Evolutionary conservation across 2,888 invertebrate genomes (phyloP), one percentile per base, ranked within the genome.

Genomic region (Entomobrya proxima): DNA sequence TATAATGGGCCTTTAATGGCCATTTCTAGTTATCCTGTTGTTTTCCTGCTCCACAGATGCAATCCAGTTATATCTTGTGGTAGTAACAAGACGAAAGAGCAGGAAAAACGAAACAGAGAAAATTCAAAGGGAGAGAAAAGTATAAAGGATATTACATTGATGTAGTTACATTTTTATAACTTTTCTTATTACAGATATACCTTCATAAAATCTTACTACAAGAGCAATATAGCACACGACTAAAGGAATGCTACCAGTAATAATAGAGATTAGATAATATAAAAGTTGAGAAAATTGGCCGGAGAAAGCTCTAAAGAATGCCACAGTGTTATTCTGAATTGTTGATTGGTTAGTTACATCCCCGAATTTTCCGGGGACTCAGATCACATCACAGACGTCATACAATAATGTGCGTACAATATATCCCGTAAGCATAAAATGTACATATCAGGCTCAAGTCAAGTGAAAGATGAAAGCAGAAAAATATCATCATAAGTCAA

Each of bases 11-110:
- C 78, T 85, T 85, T 85, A 85, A 85, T 85, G 84, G 84, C 78
- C 78, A 78, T 85, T 85, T 72, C 78, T 78, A 85, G 78, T 85
- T 85, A 85, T 85, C 84, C 84, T 85, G 78, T 85, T 84, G 74
- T 74, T 69, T 74, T 74, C 35, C 35, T 15, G 7, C 44, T 74
- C 74, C 11, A 35, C 50, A 35, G 21, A 52, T 74, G 74, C 74
- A 50, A 50, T 74, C 27, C 52, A 74, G 52, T 74, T 21, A n/a
- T 30, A 30, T 61, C 5, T n/a, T 13, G 1, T 67, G 37, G 24
- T 50, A 11, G 18, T 35, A 11, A 80, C 69, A 80, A 80, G 35
- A 9, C 18, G 50, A 69, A 35, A 69, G 35, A 37, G 18, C 47
- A 40, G n/a, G 69, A 13, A 69, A 40, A 58, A 24, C 40, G 76